Percentiles rank a stretch among this genome's conserved stretches.
phyloP scores from a whole-genome alignment of 2,888 invertebrate genomes.

The Ophion slaviceki region DNA sequence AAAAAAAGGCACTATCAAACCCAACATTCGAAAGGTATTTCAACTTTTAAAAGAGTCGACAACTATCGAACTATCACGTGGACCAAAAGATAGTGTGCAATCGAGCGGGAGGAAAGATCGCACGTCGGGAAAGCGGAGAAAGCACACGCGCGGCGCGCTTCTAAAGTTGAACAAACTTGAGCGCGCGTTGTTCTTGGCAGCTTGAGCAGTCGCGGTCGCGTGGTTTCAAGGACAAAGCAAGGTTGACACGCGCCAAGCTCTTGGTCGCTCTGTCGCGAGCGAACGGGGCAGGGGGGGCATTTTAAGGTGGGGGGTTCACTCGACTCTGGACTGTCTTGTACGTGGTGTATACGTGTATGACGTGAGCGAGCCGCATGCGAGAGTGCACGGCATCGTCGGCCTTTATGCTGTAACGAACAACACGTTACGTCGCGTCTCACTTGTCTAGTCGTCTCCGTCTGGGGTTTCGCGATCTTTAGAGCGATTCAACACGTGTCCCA shows the following conservation, averaged over 20 bases:
- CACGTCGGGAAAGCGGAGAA: conserved; percentile 42
- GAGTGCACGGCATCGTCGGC: conserved; percentile 24
- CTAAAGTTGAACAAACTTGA: conserved; percentile 50
- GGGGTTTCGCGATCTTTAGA: conserved; percentile 35
- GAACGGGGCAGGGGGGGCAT: conserved; percentile 55
- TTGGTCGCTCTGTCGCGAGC: conserved; percentile 66
- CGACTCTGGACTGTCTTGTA: conserved; percentile 61
- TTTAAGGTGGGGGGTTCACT: conserved; percentile 32
- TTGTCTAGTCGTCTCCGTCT: conserved; percentile 33
- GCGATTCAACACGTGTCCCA: conserved; percentile 37
- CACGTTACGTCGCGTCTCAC: conserved; percentile 39
- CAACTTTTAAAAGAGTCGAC: too few species aligned
- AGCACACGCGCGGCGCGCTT: conserved; percentile 29
- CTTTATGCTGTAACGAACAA: conserved; percentile 39
- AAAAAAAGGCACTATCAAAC: too few species aligned
- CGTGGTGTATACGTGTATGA: not conserved
- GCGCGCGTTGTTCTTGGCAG: conserved; percentile 72
- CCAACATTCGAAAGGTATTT: too few species aligned
- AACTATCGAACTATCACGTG: too few species aligned
- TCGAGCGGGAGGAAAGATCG: conserved; percentile 2
- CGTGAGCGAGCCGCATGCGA: conserved; percentile 9
- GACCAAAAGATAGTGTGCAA: conserved; percentile 8
- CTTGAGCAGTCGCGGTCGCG: conserved; percentile 78
- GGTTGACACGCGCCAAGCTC: conserved; percentile 83
- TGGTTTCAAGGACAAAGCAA: conserved; percentile 83